Evolutionary conservation across 2,888 invertebrate genomes (phyloP).

Genomic region (Caradrina clavipalpis): DNA sequence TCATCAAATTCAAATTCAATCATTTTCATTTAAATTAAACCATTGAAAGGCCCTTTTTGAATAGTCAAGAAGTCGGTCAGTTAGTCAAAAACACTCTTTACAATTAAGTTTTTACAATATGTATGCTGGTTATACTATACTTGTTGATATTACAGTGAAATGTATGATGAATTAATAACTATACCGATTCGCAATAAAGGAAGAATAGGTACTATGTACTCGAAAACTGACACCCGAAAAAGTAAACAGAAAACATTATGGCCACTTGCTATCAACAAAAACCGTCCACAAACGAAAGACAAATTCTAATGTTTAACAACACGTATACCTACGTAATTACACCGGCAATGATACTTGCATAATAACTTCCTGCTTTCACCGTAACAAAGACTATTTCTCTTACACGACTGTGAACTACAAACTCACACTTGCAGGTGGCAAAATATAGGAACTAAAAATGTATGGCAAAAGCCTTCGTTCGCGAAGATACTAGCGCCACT

Average conservation of each 20-base stretch:
- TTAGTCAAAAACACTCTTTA: too few species aligned
- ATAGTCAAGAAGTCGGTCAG: too few species aligned
- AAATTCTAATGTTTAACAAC: slow-evolving; percentile 55
- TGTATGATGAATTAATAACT: too few species aligned
- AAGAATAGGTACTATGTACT: too few species aligned
- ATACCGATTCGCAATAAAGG: background rate
- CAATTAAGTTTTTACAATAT: too few species aligned
- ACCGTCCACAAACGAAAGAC: slow-evolving; percentile 42
- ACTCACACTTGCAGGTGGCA: slow-evolving; percentile 59
- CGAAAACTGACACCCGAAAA: background rate
- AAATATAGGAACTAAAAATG: slow-evolving; percentile 58
- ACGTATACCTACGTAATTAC: slow-evolving; percentile 69
- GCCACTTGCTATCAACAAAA: slow-evolving; percentile 33
- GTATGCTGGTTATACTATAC: too few species aligned
- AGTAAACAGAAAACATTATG: background rate
- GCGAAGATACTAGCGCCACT: slow-evolving; percentile 58
- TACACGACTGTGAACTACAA: slow-evolving; percentile 60
- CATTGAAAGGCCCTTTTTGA: too few species aligned
- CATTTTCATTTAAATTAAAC: too few species aligned
- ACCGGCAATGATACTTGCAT: slow-evolving; percentile 77
- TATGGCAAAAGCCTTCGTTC: slow-evolving; percentile 1
- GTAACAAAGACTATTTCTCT: slow-evolving; percentile 74
- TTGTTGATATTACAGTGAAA: too few species aligned
- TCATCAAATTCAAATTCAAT: too few species aligned
- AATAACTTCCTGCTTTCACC: slow-evolving; percentile 87